Evolutionary conservation across 1,140 invertebrate species (phyloP).

Genomic region (Holcopasites calliopsidis): DNA sequence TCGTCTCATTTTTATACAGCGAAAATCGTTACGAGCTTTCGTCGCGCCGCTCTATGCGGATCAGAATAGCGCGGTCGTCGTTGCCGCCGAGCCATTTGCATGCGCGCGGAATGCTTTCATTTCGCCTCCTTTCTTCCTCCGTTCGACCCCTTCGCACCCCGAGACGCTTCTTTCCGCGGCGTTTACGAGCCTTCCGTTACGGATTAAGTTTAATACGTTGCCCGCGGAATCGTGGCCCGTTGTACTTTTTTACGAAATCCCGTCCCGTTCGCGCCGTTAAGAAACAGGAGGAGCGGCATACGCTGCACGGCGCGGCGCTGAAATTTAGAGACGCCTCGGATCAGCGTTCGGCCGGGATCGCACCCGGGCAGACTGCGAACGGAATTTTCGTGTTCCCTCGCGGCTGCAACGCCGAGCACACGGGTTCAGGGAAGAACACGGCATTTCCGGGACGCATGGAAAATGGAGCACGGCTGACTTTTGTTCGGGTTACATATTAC

Average conservation of each 20-base stretch:
- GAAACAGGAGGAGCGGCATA: neutral
- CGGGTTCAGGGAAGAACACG: neutral
- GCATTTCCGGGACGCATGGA: neutral
- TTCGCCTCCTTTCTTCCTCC: neutral
- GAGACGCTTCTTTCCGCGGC: neutral
- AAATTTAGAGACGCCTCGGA: neutral
- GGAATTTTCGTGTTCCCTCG: neutral
- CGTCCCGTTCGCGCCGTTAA: neutral
- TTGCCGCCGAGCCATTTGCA: slow-evolving; percentile 45
- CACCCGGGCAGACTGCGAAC: neutral
- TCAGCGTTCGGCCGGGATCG: neutral
- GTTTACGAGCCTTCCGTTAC: slow-evolving; percentile 36
- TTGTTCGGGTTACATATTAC: no score
- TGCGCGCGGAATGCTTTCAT: slow-evolving; percentile 39
- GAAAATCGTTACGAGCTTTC: slow-evolving; percentile 52
- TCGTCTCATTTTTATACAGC: slow-evolving; percentile 40
- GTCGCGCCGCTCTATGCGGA: slow-evolving; percentile 15
- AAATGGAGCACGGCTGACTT: neutral
- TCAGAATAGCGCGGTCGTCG: slow-evolving; percentile 34
- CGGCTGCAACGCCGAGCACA: neutral
- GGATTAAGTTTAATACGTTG: slow-evolving; percentile 53
- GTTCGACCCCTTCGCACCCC: neutral
- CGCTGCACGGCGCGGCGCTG: neutral
- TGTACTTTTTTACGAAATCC: slow-evolving; percentile 33
- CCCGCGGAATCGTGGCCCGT: slow-evolving; percentile 10